Conservation (phyloP, 1,140 invertebrate species). For the Papilio polyxenes region DNA sequence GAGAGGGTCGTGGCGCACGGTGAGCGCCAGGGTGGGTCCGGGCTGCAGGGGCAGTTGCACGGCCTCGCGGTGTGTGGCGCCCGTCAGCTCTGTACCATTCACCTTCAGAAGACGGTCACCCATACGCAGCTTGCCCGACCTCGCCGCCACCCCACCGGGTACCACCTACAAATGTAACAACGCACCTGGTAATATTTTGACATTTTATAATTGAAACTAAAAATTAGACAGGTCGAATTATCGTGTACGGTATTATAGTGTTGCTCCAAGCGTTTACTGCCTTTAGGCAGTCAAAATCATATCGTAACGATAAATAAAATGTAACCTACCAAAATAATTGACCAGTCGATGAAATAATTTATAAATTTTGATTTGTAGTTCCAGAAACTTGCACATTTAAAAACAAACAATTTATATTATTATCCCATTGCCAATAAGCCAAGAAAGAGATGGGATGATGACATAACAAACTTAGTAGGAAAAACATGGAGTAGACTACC, state of each 20-base stretch:
- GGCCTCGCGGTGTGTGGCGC: constrained; percentile 96
- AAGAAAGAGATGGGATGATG: too few species aligned
- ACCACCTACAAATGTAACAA: constrained; percentile 87
- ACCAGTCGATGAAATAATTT: too few species aligned
- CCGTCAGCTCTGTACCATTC: constrained; percentile 93
- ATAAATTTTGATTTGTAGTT: not conserved
- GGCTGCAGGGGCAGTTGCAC: constrained; percentile 95
- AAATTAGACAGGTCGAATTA: too few species aligned
- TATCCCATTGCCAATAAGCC: too few species aligned
- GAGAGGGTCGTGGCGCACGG: constrained; percentile 96
- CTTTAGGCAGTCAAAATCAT: not conserved
- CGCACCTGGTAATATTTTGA: too few species aligned
- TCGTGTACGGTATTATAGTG: too few species aligned
- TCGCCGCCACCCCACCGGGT: constrained; percentile 94
- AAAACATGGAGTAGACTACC: too few species aligned
- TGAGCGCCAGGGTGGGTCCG: constrained; percentile 90
- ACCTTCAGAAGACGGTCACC: constrained; percentile 97
- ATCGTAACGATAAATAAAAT: not conserved
- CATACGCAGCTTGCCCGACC: constrained; percentile 94
- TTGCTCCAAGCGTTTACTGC: too few species aligned
- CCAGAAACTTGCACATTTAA: too few species aligned
- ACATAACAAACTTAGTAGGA: too few species aligned
- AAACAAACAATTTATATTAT: too few species aligned
- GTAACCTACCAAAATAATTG: not conserved
- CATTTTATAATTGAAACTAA: too few species aligned